Percentiles rank a stretch among this genome's conserved stretches.
These are phyloP conservation scores for Podiceps cristatus DNA, from an alignment of 2,113 vertebrate species.

Conservation along the genomic window DNA sequence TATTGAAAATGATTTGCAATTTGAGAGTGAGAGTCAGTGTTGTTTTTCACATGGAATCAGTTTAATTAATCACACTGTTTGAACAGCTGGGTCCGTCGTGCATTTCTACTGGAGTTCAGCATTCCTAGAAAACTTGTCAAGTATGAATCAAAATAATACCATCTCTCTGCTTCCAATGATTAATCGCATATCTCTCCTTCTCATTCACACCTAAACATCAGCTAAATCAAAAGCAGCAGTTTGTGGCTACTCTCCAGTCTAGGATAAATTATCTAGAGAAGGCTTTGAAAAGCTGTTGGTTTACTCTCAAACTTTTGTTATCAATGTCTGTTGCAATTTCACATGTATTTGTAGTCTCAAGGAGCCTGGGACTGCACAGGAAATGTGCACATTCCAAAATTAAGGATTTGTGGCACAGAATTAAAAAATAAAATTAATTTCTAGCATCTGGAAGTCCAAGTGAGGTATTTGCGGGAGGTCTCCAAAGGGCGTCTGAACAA, in stretches of 20 bases:
- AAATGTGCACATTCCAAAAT: slow-evolving; percentile 55
- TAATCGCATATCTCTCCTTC: slow-evolving; percentile 73
- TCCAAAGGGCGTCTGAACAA: slow-evolving; percentile 64
- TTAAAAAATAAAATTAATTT: slow-evolving; percentile 68
- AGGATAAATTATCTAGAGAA: slow-evolving; percentile 60
- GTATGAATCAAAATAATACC: slow-evolving; percentile 85
- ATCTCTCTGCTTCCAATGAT: slow-evolving; percentile 76
- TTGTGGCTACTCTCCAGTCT: slow-evolving; percentile 6
- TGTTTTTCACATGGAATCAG: slow-evolving; percentile 96
- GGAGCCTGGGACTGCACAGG: slow-evolving; percentile 48
- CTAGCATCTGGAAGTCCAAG: slow-evolving; percentile 56
- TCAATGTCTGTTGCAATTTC: slow-evolving; percentile 21
- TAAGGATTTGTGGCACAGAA: slow-evolving; percentile 53
- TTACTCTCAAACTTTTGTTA: slow-evolving; percentile 49
- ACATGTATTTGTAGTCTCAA: slow-evolving; percentile 25
- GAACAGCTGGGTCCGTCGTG: slow-evolving; percentile 91
- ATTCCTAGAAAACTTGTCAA: slow-evolving; percentile 83
- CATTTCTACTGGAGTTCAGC: slow-evolving; percentile 80
- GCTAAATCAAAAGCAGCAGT: slow-evolving; percentile 76
- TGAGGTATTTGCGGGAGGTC: slow-evolving; percentile 58
- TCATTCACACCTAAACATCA: slow-evolving; percentile 79
- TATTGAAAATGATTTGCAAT: slow-evolving; percentile 78
- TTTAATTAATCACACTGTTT: slow-evolving; percentile 99
- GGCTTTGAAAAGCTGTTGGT: slow-evolving; percentile 46
- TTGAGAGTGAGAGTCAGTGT: slow-evolving; percentile 81